Conservation (phyloP, 2,888 invertebrate genomes). For the Diplolepis rosae region DNA sequence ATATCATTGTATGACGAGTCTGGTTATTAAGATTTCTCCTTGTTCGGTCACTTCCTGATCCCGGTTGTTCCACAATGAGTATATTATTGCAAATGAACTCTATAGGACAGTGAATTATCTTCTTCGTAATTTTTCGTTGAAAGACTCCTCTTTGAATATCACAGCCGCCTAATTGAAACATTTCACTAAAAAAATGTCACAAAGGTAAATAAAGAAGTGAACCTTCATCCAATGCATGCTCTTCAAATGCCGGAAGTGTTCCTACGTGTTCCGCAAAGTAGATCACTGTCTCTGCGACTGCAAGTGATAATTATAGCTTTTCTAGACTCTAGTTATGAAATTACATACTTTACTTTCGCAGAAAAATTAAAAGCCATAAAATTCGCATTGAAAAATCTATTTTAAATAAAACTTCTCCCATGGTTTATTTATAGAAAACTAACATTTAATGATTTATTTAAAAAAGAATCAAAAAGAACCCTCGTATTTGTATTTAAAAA, state of each 20-base stretch:
- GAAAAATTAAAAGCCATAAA: not conserved
- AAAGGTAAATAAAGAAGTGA: not conserved
- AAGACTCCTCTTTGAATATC: constrained; percentile 3
- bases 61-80: not conserved
- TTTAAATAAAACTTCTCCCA: not conserved
- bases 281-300: constrained; percentile 34
- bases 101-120: constrained; percentile 11
- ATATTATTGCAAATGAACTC: constrained; percentile 2
- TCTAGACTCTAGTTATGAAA: constrained; percentile 3
- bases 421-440: too few species aligned
- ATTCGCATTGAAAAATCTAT: not conserved
- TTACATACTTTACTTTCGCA: not conserved
- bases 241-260: constrained; percentile 34
- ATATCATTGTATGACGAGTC: not conserved
- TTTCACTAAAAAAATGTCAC: not conserved
- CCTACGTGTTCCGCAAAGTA: constrained; percentile 30
- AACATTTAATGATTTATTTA: too few species aligned
- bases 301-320: constrained; percentile 38
- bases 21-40: constrained; percentile 22
- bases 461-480: too few species aligned
- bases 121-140: constrained; percentile 13
- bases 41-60: constrained; percentile 11
- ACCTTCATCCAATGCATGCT: constrained; percentile 11
- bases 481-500: too few species aligned
- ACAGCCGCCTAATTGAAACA: constrained; percentile 14